Percentiles rank a stretch among this genome's conserved stretches.
Evolutionary conservation across 2,113 vertebrate genomes (phyloP).

Genomic region (Sarotherodon lohbergeri): DNA sequence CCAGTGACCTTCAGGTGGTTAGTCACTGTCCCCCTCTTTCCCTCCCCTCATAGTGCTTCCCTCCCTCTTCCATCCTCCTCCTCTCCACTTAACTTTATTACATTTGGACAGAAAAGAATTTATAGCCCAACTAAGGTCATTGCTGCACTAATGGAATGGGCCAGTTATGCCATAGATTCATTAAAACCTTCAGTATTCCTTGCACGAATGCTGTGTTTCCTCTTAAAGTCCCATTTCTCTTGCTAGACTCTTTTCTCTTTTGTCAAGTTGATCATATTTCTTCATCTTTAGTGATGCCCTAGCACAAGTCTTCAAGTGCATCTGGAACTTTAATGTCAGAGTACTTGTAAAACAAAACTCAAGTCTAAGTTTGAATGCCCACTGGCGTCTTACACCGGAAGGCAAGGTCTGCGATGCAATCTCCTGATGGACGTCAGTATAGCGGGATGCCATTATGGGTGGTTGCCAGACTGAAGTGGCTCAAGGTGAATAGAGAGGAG

Average conservation of each 20-base stretch:
- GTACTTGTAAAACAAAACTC: background rate
- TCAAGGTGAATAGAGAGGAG: conserved; percentile 60
- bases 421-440: conserved; percentile 71
- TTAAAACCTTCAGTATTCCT: conserved; percentile 78
- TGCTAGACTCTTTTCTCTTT: background rate
- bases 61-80: conserved; percentile 35
- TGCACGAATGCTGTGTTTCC: conserved; percentile 49
- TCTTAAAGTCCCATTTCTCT: conserved; percentile 60
- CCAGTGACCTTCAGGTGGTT: conserved; percentile 66
- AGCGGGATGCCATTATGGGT: conserved; percentile 75
- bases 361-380: background rate
- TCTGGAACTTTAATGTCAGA: background rate
- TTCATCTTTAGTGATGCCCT: conserved; percentile 64
- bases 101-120: conserved; percentile 78
- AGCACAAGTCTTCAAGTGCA: conserved; percentile 67
- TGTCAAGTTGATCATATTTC: conserved; percentile 64
- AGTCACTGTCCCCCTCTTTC: conserved; percentile 20
- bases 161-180: conserved; percentile 79
- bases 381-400: conserved; percentile 22
- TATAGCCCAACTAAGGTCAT: conserved; percentile 76
- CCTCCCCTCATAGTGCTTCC: conserved; percentile 22
- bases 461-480: conserved; percentile 74
- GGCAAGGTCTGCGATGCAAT: conserved; percentile 75
- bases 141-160: conserved; percentile 82
- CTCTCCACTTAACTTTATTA: conserved; percentile 81